These are phyloP conservation scores for Nilaparvata lugens DNA, from an alignment of 1,140 invertebrate species.

Conservation along the genomic window DNA sequence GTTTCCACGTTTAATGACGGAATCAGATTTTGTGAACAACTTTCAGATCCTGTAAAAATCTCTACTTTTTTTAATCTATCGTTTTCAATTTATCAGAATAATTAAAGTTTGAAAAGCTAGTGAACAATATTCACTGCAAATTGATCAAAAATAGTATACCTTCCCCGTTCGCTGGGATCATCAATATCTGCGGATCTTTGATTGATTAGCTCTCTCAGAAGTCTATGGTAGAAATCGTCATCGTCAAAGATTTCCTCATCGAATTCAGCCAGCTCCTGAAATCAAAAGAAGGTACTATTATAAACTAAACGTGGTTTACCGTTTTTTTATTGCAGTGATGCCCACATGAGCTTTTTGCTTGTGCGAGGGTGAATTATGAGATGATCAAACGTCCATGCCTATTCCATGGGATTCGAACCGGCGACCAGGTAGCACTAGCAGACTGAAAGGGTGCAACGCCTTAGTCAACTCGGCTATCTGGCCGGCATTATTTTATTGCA, in stretches of 20 bases:
- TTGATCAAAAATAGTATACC: conserved; percentile 5
- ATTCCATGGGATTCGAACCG: too few relatives aligned
- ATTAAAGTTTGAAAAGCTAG: not conserved
- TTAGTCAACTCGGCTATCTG: too few relatives aligned
- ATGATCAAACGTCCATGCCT: too few relatives aligned
- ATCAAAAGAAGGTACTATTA: conserved; percentile 13
- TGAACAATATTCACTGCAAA: not conserved
- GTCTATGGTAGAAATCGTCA: conserved; percentile 92
- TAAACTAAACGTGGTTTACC: conserved; percentile 8
- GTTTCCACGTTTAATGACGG: too few relatives aligned
- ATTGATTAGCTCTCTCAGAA: conserved; percentile 86
- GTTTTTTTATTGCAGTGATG: conserved; percentile 27
- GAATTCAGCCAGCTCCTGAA: conserved; percentile 43
- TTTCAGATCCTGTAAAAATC: too few relatives aligned
- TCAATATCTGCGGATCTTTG: conserved; percentile 71
- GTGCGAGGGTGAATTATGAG: too few relatives aligned
- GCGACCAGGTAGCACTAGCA: too few relatives aligned
- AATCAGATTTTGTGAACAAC: too few relatives aligned
- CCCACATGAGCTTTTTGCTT: too few relatives aligned
- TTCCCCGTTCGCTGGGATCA: conserved; percentile 69
- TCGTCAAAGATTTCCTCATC: conserved; percentile 91
- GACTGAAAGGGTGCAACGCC: too few relatives aligned
- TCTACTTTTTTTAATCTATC: not conserved
- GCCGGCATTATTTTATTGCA: too few relatives aligned
- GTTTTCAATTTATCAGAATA: not conserved